phyloP scores from a whole-genome alignment of 2,888 invertebrate species.

The Agelastica alni region DNA sequence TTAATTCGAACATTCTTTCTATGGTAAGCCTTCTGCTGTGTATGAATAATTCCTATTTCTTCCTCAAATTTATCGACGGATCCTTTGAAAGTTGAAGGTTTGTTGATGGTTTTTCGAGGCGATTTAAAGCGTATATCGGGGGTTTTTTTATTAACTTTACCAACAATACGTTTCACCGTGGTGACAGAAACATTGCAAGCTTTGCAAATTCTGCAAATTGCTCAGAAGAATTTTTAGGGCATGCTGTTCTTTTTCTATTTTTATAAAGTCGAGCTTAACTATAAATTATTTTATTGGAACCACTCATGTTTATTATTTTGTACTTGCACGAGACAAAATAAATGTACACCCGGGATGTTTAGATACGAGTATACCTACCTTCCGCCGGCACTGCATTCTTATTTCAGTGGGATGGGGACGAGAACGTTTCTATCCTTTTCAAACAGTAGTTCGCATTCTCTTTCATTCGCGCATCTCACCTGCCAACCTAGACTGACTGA shows the following conservation, averaged over 20 bases:
- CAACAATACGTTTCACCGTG: conserved; percentile 1
- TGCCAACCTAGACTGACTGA: no score
- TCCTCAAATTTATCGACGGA: conserved; percentile 6
- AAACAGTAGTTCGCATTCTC: no score
- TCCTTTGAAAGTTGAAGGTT: conserved; percentile 7
- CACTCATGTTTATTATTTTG: neutral
- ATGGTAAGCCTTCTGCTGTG: conserved; percentile 6
- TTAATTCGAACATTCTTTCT: conserved; percentile 6
- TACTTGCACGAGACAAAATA: no score
- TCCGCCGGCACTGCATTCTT: no score
- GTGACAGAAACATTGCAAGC: neutral
- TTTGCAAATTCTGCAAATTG: neutral
- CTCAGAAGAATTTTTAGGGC: neutral
- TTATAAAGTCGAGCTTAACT: neutral
- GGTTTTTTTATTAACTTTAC: neutral
- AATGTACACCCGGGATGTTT: no score
- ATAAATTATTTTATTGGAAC: neutral
- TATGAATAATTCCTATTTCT: conserved; percentile 6
- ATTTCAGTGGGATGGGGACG: no score
- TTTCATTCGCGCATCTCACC: no score
- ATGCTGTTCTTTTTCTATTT: neutral
- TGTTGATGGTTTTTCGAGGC: neutral
- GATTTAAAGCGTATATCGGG: neutral
- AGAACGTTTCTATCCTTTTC: no score
- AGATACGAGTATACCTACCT: no score